Conservation (phyloP, 2,888 invertebrate species). For the Scaptomyza caliginosa region DNA sequence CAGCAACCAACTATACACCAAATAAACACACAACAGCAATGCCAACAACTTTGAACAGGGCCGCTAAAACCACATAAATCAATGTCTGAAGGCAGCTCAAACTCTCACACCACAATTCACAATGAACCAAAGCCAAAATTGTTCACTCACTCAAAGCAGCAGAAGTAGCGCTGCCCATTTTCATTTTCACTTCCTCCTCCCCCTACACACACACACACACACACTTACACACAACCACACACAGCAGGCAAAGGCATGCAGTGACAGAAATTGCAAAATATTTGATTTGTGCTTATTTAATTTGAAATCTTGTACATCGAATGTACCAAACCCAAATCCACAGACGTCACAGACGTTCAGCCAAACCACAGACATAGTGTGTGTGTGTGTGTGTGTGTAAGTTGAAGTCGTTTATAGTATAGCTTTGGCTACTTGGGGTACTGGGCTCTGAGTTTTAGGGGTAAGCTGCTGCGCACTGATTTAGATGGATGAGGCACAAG, state of each 20-base stretch:
- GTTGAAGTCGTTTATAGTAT: not conserved
- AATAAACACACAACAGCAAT: conserved; percentile 35
- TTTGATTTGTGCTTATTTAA: conserved; percentile 81
- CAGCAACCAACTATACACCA: conserved; percentile 43
- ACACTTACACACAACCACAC: conserved; percentile 8
- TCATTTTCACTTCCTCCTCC: conserved; percentile 6
- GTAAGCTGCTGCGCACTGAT: conserved; percentile 38
- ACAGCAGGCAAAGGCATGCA: conserved; percentile 50
- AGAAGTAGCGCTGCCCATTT: not conserved
- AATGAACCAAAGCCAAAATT: conserved; percentile 38
- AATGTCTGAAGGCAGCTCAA: conserved; percentile 54
- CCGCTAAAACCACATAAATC: conserved; percentile 74
- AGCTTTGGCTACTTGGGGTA: conserved; percentile 30
- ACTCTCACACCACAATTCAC: conserved; percentile 22
- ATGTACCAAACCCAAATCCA: conserved; percentile 19
- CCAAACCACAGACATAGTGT: conserved; percentile 38
- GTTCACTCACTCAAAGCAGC: conserved; percentile 10
- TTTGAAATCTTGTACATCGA: conserved; percentile 64
- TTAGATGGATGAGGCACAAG: conserved; percentile 59
- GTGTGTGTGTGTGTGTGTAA: not conserved
- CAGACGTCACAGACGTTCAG: conserved; percentile 22
- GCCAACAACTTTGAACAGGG: conserved; percentile 23
- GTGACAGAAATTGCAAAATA: conserved; percentile 77
- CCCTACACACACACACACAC: not conserved
- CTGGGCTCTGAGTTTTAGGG: conserved; percentile 11